Evolutionary conservation across 2,113 vertebrate genomes (phyloP).

Genomic region (Cricetomys ansorgei): DNA sequence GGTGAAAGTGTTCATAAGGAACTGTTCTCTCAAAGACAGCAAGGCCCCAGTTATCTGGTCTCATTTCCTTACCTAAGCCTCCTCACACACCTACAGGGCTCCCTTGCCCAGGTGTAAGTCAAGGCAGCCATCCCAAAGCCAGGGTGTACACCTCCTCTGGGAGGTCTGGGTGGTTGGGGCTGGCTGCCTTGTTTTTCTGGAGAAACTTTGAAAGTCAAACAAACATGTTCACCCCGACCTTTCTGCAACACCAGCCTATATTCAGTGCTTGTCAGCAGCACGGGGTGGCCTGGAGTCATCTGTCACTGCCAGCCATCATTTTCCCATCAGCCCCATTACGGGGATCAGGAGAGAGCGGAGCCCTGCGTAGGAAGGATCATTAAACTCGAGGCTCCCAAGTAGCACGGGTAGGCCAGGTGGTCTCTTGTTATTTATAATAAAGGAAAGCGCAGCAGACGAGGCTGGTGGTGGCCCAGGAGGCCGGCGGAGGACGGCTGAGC

Average conservation of each 20-base stretch:
- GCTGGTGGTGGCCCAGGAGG: slow-evolving; percentile 93
- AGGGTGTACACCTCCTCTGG: fast-evolving
- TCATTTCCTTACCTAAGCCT: background rate
- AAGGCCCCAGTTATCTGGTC: background rate
- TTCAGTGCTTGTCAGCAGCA: slow-evolving; percentile 97
- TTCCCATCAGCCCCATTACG: slow-evolving; percentile 96
- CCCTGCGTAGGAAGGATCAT: slow-evolving; percentile 95
- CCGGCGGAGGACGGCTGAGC: slow-evolving; percentile 89
- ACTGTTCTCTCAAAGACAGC: background rate
- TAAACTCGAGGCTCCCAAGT: slow-evolving; percentile 91
- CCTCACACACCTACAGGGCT: fast-evolving
- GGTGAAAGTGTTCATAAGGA: background rate
- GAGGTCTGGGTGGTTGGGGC: background rate
- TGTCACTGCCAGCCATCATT: slow-evolving; percentile 97
- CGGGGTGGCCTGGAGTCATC: slow-evolving; percentile 94
- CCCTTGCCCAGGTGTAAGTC: background rate
- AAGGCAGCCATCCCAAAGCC: background rate
- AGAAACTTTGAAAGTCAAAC: slow-evolving; percentile 96
- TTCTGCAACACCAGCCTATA: slow-evolving; percentile 95
- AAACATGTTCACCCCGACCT: slow-evolving; percentile 93
- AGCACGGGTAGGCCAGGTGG: slow-evolving; percentile 96
- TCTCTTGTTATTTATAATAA: slow-evolving; percentile 99
- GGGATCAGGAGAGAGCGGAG: slow-evolving; percentile 92
- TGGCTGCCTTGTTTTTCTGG: slow-evolving; percentile 67
- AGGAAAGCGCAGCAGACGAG: slow-evolving; percentile 94